These are phyloP conservation scores for Carduelis carduelis DNA, from an alignment of 2,797 vertebrate species.

Conservation along the genomic window DNA sequence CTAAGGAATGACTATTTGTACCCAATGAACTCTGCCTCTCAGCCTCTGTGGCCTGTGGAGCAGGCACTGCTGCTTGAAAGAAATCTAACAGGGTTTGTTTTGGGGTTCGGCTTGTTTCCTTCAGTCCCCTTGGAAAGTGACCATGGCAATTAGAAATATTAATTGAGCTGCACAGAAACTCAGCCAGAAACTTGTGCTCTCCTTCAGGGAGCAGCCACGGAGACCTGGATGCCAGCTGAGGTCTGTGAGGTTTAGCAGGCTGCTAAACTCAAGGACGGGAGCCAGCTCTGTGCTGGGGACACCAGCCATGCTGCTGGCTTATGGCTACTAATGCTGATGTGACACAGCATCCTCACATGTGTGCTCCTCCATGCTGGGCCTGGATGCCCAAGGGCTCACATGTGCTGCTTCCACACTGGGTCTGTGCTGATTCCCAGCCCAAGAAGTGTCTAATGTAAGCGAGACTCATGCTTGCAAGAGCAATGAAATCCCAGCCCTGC, in stretches of 20 bases:
- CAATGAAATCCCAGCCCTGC: background rate
- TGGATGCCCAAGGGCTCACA: rapidly evolving
- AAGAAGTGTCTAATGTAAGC: background rate
- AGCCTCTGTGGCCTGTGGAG: background rate
- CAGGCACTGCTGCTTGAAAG: background rate
- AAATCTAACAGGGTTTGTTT: background rate
- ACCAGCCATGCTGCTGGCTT: background rate
- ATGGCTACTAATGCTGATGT: rapidly evolving
- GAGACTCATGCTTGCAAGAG: rapidly evolving
- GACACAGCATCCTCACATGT: background rate
- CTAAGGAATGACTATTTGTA: slow-evolving; percentile 26
- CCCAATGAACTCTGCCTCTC: background rate
- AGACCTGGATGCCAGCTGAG: background rate
- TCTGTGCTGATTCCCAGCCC: background rate
- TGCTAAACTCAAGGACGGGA: background rate
- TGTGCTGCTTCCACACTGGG: background rate
- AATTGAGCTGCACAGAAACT: background rate
- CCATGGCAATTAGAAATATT: slow-evolving; percentile 4
- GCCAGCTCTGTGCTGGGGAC: background rate
- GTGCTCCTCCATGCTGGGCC: rapidly evolving
- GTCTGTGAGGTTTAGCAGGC: background rate
- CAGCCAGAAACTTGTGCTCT: background rate
- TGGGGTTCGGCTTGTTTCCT: background rate
- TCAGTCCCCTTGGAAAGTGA: background rate
- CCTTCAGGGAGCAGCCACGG: background rate